Evolutionary conservation across 37 sponge, comb jelly and placozoan species (phyloP), one percentile per base, ranked within the genome.

Genomic region (Lycopodina hypogea): DNA sequence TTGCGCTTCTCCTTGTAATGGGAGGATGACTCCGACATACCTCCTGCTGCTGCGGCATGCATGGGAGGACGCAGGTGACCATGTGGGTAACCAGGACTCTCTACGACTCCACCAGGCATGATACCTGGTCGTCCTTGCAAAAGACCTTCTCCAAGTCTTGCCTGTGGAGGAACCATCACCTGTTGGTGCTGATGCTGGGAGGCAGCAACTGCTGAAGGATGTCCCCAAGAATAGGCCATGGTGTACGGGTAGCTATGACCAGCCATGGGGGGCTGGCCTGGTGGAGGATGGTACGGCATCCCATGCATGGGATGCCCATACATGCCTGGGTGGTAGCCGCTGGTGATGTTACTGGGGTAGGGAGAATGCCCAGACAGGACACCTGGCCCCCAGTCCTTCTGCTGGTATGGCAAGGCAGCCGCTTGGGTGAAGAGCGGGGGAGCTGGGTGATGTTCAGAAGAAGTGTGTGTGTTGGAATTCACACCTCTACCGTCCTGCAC

Each of bases 201-300:
- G 37, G 68, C 30, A 14, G 68, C 30, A 32, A 35, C 28, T 17
- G 28, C 18, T 8, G 38, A 59, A n/a, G 37, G 77, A 22, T 77
- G 85, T 4, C 76, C 60, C 81, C 87, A 81, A 21, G 77, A 77
- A 37, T 87, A 87, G 2, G 86, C 36, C 53, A 81, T 26, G 19
- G 76, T 26, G 51, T 81, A 87, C 9, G 87, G 82, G 62, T 87
- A 87, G 58, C 72, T 86, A 28, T 50, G 32, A 0, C 60, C 76
- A 30, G 68, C 68, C 42, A 86, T 74, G 29, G 74, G 53, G 17
- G 74, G 53, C 67, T 74, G 76, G 3, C 56, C 63, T 0, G 86
- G 52, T 33, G 71, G 79, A 12, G 73, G 42, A 11, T 57, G 75
- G 45, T 86, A 86, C 18, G 53, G 58, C 76, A 80, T 61, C 9